These are phyloP conservation scores for Malacoraja senta DNA, from an alignment of 2,797 vertebrate genomes.

Conservation along the genomic window DNA sequence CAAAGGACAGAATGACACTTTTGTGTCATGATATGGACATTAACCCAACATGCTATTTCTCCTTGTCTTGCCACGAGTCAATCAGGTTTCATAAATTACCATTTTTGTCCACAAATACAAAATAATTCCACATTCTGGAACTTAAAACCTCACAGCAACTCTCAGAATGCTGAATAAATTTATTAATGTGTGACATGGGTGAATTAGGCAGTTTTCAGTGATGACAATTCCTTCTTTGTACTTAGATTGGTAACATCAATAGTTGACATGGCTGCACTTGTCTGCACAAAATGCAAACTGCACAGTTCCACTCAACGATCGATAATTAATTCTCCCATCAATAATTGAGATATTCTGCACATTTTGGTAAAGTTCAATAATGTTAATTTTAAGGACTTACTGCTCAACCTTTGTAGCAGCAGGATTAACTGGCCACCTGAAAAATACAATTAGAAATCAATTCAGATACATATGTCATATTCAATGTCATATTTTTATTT, in stretches of 20 bases:
- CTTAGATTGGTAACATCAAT: background rate
- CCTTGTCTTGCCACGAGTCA: too few species aligned
- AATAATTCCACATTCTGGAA: too few species aligned
- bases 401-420: background rate
- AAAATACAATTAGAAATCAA: conserved; percentile 1
- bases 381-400: conserved; percentile 14
- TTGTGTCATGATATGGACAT: too few species aligned
- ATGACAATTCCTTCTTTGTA: background rate
- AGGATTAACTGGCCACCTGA: background rate
- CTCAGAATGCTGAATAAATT: background rate
- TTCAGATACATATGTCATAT: background rate
- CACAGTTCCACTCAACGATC: background rate
- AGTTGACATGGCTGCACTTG: background rate
- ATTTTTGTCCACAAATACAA: background rate
- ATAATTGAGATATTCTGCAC: background rate
- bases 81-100: too few species aligned
- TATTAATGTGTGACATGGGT: background rate
- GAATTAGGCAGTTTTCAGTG: background rate
- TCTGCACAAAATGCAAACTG: background rate
- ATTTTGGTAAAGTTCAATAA: background rate
- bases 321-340: background rate
- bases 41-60: too few species aligned
- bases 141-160: background rate
- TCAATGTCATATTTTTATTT: background rate
- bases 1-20: too few species aligned